These are phyloP conservation scores for Bombus terrestris DNA, from an alignment of 1,140 invertebrate species.

Conservation along the genomic window DNA sequence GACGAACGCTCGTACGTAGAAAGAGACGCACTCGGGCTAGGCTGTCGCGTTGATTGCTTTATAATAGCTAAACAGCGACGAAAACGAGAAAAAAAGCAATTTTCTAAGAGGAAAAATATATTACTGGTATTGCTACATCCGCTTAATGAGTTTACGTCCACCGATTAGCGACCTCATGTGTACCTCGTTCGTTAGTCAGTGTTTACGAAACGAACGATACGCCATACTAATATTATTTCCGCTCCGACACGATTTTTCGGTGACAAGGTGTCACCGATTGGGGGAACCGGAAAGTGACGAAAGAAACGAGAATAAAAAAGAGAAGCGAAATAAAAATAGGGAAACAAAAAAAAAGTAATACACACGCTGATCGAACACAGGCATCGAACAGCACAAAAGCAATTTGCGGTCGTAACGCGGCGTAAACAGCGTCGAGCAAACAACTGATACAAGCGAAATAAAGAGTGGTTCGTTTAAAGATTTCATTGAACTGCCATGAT, in stretches of 20 bases:
- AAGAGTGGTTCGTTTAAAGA: constrained; percentile 73
- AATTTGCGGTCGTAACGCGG: constrained; percentile 44
- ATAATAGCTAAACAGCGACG: constrained; percentile 36
- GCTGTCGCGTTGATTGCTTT: constrained; percentile 32
- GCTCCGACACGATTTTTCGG: constrained; percentile 38
- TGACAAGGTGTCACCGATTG: constrained; percentile 38
- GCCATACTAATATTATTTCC: constrained; percentile 30
- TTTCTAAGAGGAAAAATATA: constrained; percentile 41
- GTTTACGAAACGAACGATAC: constrained; percentile 35
- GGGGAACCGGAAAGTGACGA: background rate
- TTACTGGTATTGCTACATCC: constrained; percentile 4
- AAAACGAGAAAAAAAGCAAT: background rate
- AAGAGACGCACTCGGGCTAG: background rate
- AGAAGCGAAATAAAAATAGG: background rate
- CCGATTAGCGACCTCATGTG: background rate
- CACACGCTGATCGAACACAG: background rate
- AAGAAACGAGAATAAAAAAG: background rate
- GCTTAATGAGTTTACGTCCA: constrained; percentile 36
- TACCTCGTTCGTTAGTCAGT: constrained; percentile 19
- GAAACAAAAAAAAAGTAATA: constrained; percentile 30
- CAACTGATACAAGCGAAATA: constrained; percentile 75
- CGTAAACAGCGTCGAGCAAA: constrained; percentile 76
- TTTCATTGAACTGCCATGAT: constrained; percentile 78
- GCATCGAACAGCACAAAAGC: constrained; percentile 44
- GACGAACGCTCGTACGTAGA: constrained; percentile 5